These are phyloP conservation scores for Meloidogyne hapla DNA, from an alignment of 1,140 invertebrate genomes.

Conservation along the genomic window DNA sequence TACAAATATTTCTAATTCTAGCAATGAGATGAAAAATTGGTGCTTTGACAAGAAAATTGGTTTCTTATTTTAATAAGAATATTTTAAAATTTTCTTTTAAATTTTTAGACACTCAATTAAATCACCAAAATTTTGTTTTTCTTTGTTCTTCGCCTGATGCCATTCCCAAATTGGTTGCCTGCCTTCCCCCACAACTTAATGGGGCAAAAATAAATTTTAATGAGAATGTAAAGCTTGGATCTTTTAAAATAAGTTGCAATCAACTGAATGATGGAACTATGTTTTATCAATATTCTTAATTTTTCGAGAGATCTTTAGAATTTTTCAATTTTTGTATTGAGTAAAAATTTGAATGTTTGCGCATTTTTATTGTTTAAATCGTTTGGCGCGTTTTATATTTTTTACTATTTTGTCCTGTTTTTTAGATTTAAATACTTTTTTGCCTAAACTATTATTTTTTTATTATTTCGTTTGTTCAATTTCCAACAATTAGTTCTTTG, in stretches of 20 bases:
- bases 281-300: not conserved
- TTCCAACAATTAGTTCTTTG: too few species aligned
- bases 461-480: too few species aligned
- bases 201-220: not conserved
- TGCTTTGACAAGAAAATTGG: constrained; percentile 10
- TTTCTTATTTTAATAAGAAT: not conserved
- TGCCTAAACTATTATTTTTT: too few species aligned
- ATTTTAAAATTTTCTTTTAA: not conserved
- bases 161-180: constrained; percentile 2
- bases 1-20: not conserved
- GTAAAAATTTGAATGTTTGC: too few species aligned
- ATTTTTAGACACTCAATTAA: not conserved
- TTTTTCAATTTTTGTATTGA: too few species aligned
- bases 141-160: not conserved
- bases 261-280: not conserved
- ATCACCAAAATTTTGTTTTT: constrained; percentile 3
- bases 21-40: not conserved
- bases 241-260: constrained; percentile 5
- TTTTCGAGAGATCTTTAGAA: not conserved
- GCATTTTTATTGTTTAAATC: too few species aligned
- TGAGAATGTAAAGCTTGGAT: not conserved
- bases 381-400: too few species aligned
- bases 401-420: too few species aligned
- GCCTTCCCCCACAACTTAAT: not conserved
- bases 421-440: too few species aligned